Base-by-base conservation (phyloP, 2,797 vertebrate genomes). In the Eupleurogrammus muticus region DNA sequence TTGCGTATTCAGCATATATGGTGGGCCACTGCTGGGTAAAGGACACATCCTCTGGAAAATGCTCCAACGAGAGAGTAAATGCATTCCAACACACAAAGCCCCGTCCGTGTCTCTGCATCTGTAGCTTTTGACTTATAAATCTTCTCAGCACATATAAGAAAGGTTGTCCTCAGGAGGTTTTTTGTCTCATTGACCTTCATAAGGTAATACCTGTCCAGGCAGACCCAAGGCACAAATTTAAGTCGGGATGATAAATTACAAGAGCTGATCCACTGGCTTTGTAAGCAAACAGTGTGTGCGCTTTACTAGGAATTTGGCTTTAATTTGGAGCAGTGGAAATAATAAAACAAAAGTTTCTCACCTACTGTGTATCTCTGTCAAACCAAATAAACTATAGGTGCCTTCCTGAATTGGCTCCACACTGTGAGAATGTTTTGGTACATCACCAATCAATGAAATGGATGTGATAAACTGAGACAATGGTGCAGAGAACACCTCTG, bases 181-280 rank as follows among this genome's bases (percentile, higher is more conserved):
- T 85, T 83, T 79, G 63, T 67, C 67, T 82, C 72, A 58, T 53
- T 89, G 91, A 88, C 87, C 89, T 89, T 90, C 74, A 73, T 61
- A 50, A 58, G 77, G 81, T 84, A 60, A 76, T 51, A 75, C 76
- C 77, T 79, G 71, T 83, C 74, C 80, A 59, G 82, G 65, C 42
- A 53, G 70, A 84, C 73, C 71, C 63, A 42, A 14, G 74, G 85
- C 83, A 71, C 77, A 80, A 32, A 77, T 84, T 79, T 80, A 81
- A 79, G 75, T 51, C 80, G 2, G 48, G 75, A 75, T 92, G 92
- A 91, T 91, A 81, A 92, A 93, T 93, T 88, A 77, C 77, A 56
- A 42, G 55, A 72, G 61, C 78, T 28, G 59, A 73, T 77, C 60
- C 6, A 46, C 11, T 40, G 57, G 79, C 82, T 83, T 79, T 58